Evolutionary conservation across 2,888 invertebrate genomes (phyloP).

Genomic region (Pinctada fucata): DNA sequence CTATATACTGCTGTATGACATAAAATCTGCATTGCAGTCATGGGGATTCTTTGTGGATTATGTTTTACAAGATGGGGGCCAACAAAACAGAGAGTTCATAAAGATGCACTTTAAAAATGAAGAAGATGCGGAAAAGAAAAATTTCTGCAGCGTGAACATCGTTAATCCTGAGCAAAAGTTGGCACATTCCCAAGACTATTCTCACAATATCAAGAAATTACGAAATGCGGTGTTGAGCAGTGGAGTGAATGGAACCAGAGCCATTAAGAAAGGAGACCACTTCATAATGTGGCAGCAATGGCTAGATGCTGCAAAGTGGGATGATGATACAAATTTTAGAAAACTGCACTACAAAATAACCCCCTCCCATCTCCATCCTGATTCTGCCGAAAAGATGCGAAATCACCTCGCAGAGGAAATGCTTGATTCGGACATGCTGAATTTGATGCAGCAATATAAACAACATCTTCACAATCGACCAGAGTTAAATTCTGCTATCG

Average conservation of each 20-base stretch:
- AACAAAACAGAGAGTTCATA: too few species aligned
- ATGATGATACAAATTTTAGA: slow-evolving; percentile 23
- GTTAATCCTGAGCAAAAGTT: background rate
- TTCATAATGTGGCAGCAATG: slow-evolving; percentile 24
- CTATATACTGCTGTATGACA: too few species aligned
- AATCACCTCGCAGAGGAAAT: background rate
- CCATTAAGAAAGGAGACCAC: background rate
- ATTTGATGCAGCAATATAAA: background rate
- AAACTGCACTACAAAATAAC: slow-evolving; percentile 12
- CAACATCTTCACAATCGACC: background rate
- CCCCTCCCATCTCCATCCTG: slow-evolving; percentile 18
- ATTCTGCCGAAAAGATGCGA: slow-evolving; percentile 18
- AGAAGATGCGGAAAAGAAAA: too few species aligned
- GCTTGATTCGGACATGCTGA: background rate
- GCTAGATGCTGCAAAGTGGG: slow-evolving; percentile 21
- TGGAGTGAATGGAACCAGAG: background rate
- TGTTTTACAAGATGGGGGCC: slow-evolving; percentile 17
- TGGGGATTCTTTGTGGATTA: too few species aligned
- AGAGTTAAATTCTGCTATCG: background rate
- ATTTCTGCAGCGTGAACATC: slow-evolving; percentile 5
- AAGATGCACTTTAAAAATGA: too few species aligned
- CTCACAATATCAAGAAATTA: slow-evolving; percentile 33
- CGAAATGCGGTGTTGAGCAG: slow-evolving; percentile 25
- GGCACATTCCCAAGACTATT: slow-evolving; percentile 24
- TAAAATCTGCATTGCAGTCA: too few species aligned